These are phyloP conservation scores for Mylabris sibirica DNA, from an alignment of 2,888 invertebrate species.

Conservation along the genomic window DNA sequence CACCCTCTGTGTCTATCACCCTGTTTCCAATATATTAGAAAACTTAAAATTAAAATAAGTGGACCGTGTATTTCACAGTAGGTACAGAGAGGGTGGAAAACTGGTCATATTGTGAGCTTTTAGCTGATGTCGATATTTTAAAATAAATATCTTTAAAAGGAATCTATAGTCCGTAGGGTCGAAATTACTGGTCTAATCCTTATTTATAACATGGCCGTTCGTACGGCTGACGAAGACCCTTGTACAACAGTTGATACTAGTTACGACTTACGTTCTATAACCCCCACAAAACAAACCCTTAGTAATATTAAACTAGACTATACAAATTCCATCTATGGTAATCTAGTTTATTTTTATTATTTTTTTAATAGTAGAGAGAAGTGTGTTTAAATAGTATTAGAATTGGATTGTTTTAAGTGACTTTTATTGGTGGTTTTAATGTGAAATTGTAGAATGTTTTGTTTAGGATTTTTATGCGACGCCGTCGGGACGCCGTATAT, in stretches of 20 bases:
- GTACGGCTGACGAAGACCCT: slow-evolving; percentile 52
- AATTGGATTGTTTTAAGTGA: too few species aligned
- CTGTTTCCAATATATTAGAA: slow-evolving; percentile 4
- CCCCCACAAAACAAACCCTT: slow-evolving; percentile 22
- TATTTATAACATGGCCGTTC: slow-evolving; percentile 62
- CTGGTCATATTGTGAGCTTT: slow-evolving; percentile 50
- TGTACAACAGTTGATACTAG: slow-evolving; percentile 36
- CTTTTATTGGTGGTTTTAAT: not conserved
- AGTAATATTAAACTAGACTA: not conserved
- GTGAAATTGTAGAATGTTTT: not conserved
- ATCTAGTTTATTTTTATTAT: too few species aligned
- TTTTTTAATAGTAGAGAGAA: too few species aligned
- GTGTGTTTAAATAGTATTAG: too few species aligned
- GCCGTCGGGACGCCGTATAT: slow-evolving; percentile 39
- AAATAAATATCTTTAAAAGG: slow-evolving; percentile 63
- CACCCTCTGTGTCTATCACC: not conserved
- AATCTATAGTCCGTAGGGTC: slow-evolving; percentile 60
- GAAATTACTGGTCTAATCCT: slow-evolving; percentile 62
- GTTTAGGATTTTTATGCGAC: slow-evolving; percentile 22
- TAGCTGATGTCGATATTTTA: slow-evolving; percentile 61
- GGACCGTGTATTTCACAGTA: slow-evolving; percentile 58
- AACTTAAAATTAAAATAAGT: slow-evolving; percentile 62
- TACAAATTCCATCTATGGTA: too few species aligned
- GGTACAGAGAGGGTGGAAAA: slow-evolving; percentile 28
- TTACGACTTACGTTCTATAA: slow-evolving; percentile 35